These are phyloP conservation scores for Spilarctia lutea DNA, from an alignment of 2,888 invertebrate genomes.

Conservation along the genomic window DNA sequence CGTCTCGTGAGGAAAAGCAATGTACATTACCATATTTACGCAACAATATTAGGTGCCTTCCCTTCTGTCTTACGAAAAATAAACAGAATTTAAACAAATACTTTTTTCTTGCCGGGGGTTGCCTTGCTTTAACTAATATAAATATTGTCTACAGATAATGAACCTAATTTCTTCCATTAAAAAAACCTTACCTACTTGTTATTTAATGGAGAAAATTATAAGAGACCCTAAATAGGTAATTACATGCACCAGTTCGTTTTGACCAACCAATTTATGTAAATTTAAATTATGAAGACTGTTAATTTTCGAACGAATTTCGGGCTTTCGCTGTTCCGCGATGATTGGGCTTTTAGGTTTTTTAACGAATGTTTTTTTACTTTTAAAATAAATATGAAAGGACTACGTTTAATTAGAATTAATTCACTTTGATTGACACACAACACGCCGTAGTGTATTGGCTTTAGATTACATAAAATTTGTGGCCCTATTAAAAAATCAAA, in stretches of 20 bases:
- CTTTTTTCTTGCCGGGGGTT: background rate
- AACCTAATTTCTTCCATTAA: conserved; percentile 24
- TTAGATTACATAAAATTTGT: background rate
- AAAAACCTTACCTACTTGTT: conserved; percentile 24
- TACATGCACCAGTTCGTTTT: conserved; percentile 40
- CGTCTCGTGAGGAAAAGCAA: conserved; percentile 36
- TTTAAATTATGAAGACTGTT: background rate
- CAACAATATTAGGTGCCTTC: conserved; percentile 20
- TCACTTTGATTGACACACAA: no score
- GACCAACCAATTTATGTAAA: conserved; percentile 19
- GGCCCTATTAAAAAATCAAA: background rate
- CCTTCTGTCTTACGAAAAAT: conserved; percentile 29
- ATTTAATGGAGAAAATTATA: conserved; percentile 34
- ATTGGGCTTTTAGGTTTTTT: background rate
- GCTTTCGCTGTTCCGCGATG: background rate
- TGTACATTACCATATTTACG: conserved; percentile 42
- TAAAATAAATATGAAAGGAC: background rate
- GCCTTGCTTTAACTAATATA: background rate
- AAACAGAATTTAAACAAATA: conserved; percentile 10
- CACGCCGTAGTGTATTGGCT: background rate
- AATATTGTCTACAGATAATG: conserved; percentile 4
- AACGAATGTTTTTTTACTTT: background rate
- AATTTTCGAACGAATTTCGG: background rate
- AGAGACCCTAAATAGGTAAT: conserved; percentile 35
- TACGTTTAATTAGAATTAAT: background rate